Percentiles rank a stretch among this genome's conserved stretches.
phyloP scores from a whole-genome alignment of 2,888 invertebrate species.

The Apocheima hispidaria region DNA sequence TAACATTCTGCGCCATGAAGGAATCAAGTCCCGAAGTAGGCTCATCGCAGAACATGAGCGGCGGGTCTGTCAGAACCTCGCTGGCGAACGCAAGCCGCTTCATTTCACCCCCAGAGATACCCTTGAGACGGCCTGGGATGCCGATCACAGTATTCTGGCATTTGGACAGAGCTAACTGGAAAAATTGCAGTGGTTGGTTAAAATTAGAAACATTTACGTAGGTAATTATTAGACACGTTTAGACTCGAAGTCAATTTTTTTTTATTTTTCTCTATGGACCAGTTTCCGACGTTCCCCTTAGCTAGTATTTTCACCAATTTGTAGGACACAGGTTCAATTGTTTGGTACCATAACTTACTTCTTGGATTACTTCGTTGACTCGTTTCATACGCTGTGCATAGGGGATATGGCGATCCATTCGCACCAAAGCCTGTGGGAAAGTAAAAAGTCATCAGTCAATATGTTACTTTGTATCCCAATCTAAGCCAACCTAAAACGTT shows the following conservation, averaged over 20 bases:
- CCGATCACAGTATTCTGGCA: constrained; percentile 97
- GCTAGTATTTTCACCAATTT: too few relatives aligned
- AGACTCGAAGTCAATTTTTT: too few relatives aligned
- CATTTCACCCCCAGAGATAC: constrained; percentile 98
- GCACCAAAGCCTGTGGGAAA: constrained; percentile 88
- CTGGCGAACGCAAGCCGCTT: constrained; percentile 98
- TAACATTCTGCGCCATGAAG: constrained; percentile 97
- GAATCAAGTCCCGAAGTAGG: constrained; percentile 99
- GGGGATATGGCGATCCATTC: constrained; percentile 93
- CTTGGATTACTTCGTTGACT: constrained; percentile 94
- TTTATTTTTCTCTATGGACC: too few relatives aligned
- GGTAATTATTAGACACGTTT: not conserved
- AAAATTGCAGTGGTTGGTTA: not conserved
- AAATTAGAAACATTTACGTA: too few relatives aligned
- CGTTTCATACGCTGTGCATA: constrained; percentile 90
- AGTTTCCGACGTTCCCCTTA: too few relatives aligned
- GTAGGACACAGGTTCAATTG: too few relatives aligned
- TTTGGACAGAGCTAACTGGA: constrained; percentile 92
- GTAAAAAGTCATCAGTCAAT: constrained; percentile 10
- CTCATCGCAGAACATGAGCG: constrained; percentile 98
- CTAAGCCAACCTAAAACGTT: too few relatives aligned
- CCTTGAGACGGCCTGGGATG: constrained; percentile 93
- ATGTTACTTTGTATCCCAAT: too few relatives aligned
- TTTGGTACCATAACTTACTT: constrained; percentile 83
- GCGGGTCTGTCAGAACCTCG: constrained; percentile 98